Percentiles rank a stretch among this genome's conserved stretches.
Evolutionary conservation across 1,140 invertebrate species (phyloP).

Genomic region (Brachystomella parvula): DNA sequence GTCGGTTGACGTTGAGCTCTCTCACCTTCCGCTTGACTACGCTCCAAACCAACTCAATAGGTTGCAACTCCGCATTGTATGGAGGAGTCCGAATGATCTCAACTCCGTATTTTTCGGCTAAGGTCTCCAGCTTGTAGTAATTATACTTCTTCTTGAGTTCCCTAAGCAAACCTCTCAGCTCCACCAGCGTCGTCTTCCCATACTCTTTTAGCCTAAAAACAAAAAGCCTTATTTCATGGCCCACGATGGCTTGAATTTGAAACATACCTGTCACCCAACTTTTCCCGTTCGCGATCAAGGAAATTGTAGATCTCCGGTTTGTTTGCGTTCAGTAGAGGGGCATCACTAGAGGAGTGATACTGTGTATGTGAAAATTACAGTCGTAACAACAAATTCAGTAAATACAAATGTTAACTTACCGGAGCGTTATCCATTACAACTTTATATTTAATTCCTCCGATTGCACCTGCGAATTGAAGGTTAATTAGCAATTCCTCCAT

Average conservation of each 20-base stretch:
- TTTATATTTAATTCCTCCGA: too few species aligned
- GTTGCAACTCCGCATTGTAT: neutral
- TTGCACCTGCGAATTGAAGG: too few species aligned
- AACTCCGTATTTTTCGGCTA: neutral
- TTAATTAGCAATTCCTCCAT: too few species aligned
- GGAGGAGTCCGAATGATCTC: neutral
- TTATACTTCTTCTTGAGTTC: slow-evolving; percentile 7
- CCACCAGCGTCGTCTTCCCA: neutral
- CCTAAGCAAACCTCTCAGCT: neutral
- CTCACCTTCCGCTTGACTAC: neutral
- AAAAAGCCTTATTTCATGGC: too few species aligned
- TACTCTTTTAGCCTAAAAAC: too few species aligned
- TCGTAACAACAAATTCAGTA: too few species aligned
- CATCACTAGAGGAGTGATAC: neutral
- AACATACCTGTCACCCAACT: neutral
- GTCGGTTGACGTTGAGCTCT: neutral
- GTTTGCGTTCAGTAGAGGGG: neutral
- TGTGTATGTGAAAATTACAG: too few species aligned
- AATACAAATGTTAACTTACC: too few species aligned
- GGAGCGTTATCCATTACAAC: too few species aligned
- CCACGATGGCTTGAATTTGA: neutral
- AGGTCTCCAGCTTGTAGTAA: neutral
- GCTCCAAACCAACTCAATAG: slow-evolving; percentile 6
- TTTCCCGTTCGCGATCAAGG: neutral
- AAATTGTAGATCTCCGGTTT: neutral